Evolutionary conservation across 1,140 invertebrate species (phyloP).

Genomic region (Holotrichia oblita): DNA sequence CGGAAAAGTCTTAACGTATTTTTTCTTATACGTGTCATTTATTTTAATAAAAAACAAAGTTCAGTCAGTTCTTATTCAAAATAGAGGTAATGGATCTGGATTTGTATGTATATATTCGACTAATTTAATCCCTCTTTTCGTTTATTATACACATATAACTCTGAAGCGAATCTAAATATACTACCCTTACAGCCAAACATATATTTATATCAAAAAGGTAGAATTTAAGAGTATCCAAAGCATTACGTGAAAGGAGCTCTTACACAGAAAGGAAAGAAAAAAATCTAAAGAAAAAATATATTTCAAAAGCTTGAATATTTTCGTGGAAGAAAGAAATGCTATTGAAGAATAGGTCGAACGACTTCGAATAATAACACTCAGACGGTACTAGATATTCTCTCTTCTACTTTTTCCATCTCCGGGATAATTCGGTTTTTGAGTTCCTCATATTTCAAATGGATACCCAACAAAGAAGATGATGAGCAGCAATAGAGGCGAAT

Average conservation of each 20-base stretch:
- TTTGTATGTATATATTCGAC: too few species aligned
- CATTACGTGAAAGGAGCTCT: background rate
- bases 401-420: background rate
- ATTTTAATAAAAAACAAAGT: too few species aligned
- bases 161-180: too few species aligned
- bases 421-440: background rate
- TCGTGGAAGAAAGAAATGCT: background rate
- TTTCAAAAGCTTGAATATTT: background rate
- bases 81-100: too few species aligned
- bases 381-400: background rate
- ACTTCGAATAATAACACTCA: slow-evolving; percentile 16
- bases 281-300: background rate
- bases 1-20: too few species aligned
- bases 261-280: background rate
- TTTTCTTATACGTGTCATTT: too few species aligned
- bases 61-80: too few species aligned
- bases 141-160: too few species aligned
- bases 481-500: background rate
- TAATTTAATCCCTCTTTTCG: too few species aligned
- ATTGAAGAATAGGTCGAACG: slow-evolving; percentile 12
- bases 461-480: slow-evolving; percentile 1
- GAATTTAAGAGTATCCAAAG: background rate
- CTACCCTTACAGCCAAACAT: too few species aligned
- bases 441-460: background rate
- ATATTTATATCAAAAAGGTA: background rate